Evolutionary conservation across 2,888 invertebrate species (phyloP).

Genomic region (Pedicia rivosa): DNA sequence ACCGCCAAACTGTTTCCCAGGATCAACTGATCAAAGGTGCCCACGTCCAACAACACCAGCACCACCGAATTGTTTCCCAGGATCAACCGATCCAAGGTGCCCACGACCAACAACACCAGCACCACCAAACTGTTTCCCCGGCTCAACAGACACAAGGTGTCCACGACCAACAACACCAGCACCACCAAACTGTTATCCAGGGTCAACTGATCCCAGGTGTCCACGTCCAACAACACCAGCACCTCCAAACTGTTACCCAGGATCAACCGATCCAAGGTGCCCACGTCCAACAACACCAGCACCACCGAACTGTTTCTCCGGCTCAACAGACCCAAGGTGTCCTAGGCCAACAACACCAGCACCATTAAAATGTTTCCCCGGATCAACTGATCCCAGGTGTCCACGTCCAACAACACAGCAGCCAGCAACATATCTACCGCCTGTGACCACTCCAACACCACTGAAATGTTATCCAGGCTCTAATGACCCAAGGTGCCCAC

Average conservation of each 20-base stretch:
- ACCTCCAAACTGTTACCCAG: constrained; percentile 21
- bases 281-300: constrained; percentile 16
- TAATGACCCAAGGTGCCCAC: constrained; percentile 22
- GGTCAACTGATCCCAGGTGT: constrained; percentile 21
- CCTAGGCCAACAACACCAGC: constrained; percentile 16
- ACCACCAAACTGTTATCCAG: constrained; percentile 22
- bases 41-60: constrained; percentile 17
- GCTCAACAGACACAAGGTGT: constrained; percentile 25
- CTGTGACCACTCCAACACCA: constrained; percentile 8
- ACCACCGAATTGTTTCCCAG: too few relatives aligned
- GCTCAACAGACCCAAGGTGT: constrained; percentile 26
- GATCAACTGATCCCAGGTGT: constrained; percentile 26
- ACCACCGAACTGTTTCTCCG: constrained; percentile 24
- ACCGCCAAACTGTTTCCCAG: constrained; percentile 16
- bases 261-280: constrained; percentile 22
- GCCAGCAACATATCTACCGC: constrained; percentile 11
- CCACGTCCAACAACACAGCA: constrained; percentile 16
- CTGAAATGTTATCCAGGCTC: constrained; percentile 22
- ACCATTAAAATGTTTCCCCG: constrained; percentile 16
- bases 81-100: too few relatives aligned
- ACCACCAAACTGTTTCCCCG: constrained; percentile 22
- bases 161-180: constrained; percentile 18
- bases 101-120: constrained; percentile 7
- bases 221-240: too few relatives aligned
- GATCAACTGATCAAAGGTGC: constrained; percentile 26